These are phyloP conservation scores for Gambusia holbrooki DNA, from an alignment of 2,113 vertebrate genomes.

Conservation along the genomic window DNA sequence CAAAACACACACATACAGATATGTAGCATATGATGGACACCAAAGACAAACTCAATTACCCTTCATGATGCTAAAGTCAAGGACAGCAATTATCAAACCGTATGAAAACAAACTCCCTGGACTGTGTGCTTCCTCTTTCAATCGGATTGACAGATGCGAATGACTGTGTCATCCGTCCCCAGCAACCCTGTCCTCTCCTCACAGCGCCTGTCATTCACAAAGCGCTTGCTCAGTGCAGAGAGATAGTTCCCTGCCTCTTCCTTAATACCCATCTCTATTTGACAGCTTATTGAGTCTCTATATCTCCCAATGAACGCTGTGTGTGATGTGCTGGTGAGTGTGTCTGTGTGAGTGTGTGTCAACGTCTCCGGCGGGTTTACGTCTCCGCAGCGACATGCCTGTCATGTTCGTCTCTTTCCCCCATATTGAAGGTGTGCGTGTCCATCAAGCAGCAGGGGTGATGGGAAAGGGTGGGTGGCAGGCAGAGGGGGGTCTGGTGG, in stretches of 20 bases:
- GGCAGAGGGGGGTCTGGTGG: slow-evolving; percentile 61
- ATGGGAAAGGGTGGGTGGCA: slow-evolving; percentile 66
- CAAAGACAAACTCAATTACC: slow-evolving; percentile 58
- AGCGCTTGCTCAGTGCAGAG: slow-evolving; percentile 71
- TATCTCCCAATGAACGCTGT: slow-evolving; percentile 75
- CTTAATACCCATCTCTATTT: slow-evolving; percentile 82
- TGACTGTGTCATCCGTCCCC: slow-evolving; percentile 75
- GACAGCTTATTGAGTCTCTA: slow-evolving; percentile 81
- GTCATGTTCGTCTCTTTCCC: slow-evolving; percentile 76
- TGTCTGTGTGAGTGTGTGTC: slow-evolving; percentile 62
- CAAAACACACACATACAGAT: slow-evolving; percentile 1
- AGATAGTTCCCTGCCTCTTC: slow-evolving; percentile 78
- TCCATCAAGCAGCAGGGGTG: slow-evolving; percentile 78
- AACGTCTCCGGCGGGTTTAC: slow-evolving; percentile 76
- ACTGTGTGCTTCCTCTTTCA: slow-evolving; percentile 67
- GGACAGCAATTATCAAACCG: slow-evolving; percentile 70
- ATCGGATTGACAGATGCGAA: slow-evolving; percentile 74
- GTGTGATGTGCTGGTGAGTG: slow-evolving; percentile 59
- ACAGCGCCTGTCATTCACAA: slow-evolving; percentile 76
- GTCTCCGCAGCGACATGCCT: slow-evolving; percentile 76
- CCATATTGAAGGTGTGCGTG: slow-evolving; percentile 80
- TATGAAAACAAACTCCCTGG: slow-evolving; percentile 76
- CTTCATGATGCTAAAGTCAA: slow-evolving; percentile 58
- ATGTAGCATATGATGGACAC: slow-evolving; percentile 41
- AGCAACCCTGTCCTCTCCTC: slow-evolving; percentile 66